Base-by-base conservation (phyloP, 1,140 invertebrate genomes). In the Trichoplusia ni region DNA sequence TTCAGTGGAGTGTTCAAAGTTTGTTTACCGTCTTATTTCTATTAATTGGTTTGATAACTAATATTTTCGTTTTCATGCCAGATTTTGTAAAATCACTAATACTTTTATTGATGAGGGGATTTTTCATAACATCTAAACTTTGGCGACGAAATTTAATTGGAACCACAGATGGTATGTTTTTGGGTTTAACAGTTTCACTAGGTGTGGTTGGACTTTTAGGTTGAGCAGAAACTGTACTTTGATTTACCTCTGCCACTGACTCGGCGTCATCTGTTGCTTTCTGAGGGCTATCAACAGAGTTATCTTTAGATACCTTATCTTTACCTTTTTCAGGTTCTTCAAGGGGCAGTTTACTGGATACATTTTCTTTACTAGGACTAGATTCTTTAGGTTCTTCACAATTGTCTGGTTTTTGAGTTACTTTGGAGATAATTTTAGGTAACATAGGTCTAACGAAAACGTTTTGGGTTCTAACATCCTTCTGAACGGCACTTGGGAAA, bases 11-110 rank as follows among this genome's bases (percentile, higher is more conserved):
- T 58, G 40, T 76, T 82, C 29, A 81, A 29, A 37, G 59, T 54
- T 64, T 75, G 62, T 8, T 61, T 63, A 11, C 82, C 77, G 62
- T 86, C 88, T 63, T 77, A 40, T 75, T 82, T 60, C 81, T 79
- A 47, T 84, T 82, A 7, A 90, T 82, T 7, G 83, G 88, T 69
- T 90, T 90, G 23, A 90, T 89, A 13, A 90, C 84, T 58, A 90
- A 66, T 64, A 90, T 86, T 79, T 90, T 89, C 19, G 86, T 89
- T 76, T 84, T 90, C 81, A 86, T 81, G 21, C 83, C 88, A 9
- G 86, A 78, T 70, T 88, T 90, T 35, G 73, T 77, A 51, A 90
- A 85, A 38, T 90, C 86, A 2, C 75, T 75, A n/a, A 89, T 81
- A 71, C 88, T 88, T 69, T 84, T 83, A 60, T 82, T 89, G 14